Evolutionary conservation across 2,888 invertebrate genomes (phyloP).

Genomic region (Chorisops tibialis): DNA sequence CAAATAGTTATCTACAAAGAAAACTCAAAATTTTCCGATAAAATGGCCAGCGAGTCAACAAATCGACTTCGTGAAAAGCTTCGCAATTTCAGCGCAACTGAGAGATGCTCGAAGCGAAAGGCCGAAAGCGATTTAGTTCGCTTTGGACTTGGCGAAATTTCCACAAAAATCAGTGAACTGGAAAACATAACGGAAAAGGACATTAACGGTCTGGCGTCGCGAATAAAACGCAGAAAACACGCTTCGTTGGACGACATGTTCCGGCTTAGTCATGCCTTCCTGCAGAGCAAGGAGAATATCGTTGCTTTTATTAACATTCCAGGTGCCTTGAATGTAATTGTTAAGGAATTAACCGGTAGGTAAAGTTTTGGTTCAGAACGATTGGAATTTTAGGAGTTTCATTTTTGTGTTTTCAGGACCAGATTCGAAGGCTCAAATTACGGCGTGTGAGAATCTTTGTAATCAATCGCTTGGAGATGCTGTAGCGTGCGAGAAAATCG

Average conservation of each 20-base stretch:
- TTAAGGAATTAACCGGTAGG: slow-evolving; percentile 48
- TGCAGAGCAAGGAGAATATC: slow-evolving; percentile 46
- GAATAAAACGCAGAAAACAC: slow-evolving; percentile 48
- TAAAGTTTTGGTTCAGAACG: not conserved
- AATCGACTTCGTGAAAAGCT: slow-evolving; percentile 12
- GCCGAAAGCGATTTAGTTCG: slow-evolving; percentile 42
- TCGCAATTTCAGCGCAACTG: not conserved
- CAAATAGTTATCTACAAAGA: no score
- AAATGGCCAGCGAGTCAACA: not conserved
- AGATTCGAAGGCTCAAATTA: slow-evolving; percentile 41
- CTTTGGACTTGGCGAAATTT: slow-evolving; percentile 46
- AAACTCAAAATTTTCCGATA: no score
- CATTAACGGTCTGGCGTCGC: slow-evolving; percentile 42
- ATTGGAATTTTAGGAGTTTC: not conserved
- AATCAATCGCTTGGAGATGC: slow-evolving; percentile 47
- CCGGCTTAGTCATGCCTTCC: slow-evolving; percentile 45
- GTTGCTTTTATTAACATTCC: slow-evolving; percentile 42
- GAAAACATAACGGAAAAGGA: slow-evolving; percentile 44
- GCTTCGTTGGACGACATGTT: slow-evolving; percentile 46
- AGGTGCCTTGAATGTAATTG: slow-evolving; percentile 46
- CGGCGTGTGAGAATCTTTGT: slow-evolving; percentile 47
- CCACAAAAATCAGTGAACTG: slow-evolving; percentile 40
- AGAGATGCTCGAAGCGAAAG: slow-evolving; percentile 35
- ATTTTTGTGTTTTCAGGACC: slow-evolving; percentile 37
- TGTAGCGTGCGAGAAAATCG: slow-evolving; percentile 46